Conservation (phyloP, 2,888 invertebrate genomes). For the Mechanitis messenoides region DNA sequence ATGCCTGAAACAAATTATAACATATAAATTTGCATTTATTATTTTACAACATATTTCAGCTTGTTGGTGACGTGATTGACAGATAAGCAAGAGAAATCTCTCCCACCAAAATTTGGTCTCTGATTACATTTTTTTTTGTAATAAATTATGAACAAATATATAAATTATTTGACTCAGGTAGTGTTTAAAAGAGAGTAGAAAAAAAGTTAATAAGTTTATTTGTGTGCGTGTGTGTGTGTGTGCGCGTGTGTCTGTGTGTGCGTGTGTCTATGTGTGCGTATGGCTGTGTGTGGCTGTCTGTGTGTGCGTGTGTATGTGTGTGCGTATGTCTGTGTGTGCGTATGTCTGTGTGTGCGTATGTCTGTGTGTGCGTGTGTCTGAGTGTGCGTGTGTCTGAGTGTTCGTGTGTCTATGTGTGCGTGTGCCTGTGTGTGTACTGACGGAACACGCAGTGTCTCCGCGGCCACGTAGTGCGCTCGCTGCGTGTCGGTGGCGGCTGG, state of each 20-base stretch:
- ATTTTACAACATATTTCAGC: too few species aligned
- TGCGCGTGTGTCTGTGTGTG: too few species aligned
- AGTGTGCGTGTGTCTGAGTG: background rate
- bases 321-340: background rate
- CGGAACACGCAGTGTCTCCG: slow-evolving; percentile 32
- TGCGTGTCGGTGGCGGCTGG: slow-evolving; percentile 34
- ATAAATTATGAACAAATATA: too few species aligned
- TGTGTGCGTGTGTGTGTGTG: too few species aligned
- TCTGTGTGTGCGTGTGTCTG: background rate
- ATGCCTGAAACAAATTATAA: background rate
- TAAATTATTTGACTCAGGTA: too few species aligned
- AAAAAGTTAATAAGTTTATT: too few species aligned
- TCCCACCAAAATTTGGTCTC: too few species aligned
- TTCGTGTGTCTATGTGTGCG: background rate
- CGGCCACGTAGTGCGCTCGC: slow-evolving; percentile 42
- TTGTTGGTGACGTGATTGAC: background rate
- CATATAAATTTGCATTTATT: background rate
- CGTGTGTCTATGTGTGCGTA: too few species aligned
- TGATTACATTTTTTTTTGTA: too few species aligned
- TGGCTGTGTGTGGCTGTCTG: background rate
- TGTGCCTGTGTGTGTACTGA: slow-evolving; percentile 16
- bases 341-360: background rate
- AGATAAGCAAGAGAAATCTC: too few species aligned
- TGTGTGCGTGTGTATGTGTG: background rate
- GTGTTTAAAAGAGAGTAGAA: too few species aligned